A percentile compares a stretch with the other conserved stretches of the same genome.
Evolutionary conservation across 2,113 vertebrate species (phyloP).

Genomic region (Cryptoleucopteryx plumbea): DNA sequence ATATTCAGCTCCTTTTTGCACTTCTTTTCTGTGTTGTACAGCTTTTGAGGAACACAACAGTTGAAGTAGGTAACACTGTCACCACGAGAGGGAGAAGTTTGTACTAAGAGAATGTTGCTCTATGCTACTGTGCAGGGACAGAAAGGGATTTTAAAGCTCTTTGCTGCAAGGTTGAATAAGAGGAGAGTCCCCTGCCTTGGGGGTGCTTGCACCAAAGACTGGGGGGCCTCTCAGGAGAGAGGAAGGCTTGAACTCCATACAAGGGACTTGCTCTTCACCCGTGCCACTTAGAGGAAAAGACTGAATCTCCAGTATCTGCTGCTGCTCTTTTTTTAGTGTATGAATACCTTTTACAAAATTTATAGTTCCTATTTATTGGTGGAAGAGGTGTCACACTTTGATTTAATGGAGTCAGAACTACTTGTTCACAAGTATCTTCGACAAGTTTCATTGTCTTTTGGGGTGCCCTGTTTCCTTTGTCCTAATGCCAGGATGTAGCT

Average conservation of each 20-base stretch:
- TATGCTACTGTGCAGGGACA: slow-evolving; percentile 11
- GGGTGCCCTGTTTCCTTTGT: background rate
- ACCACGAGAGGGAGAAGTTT: slow-evolving; percentile 34
- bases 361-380: background rate
- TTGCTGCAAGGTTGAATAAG: slow-evolving; percentile 16
- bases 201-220: slow-evolving; percentile 49
- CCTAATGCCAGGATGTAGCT: background rate
- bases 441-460: background rate
- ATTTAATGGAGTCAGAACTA: background rate
- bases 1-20: slow-evolving; percentile 2
- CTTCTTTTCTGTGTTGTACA: background rate
- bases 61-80: slow-evolving; percentile 42
- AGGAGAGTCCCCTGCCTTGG: background rate
- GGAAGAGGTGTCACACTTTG: background rate
- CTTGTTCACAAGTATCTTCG: background rate
- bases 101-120: slow-evolving; percentile 23
- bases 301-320: background rate
- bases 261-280: slow-evolving; percentile 36
- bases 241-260: slow-evolving; percentile 3
- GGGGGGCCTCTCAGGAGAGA: background rate
- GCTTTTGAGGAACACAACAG: slow-evolving; percentile 14
- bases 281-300: slow-evolving; percentile 16
- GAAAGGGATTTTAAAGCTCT: slow-evolving; percentile 55
- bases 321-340: background rate
- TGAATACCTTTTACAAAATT: background rate